These are phyloP conservation scores for Caenorhabditis japonica DNA, from an alignment of 2,888 invertebrate genomes.

Conservation along the genomic window DNA sequence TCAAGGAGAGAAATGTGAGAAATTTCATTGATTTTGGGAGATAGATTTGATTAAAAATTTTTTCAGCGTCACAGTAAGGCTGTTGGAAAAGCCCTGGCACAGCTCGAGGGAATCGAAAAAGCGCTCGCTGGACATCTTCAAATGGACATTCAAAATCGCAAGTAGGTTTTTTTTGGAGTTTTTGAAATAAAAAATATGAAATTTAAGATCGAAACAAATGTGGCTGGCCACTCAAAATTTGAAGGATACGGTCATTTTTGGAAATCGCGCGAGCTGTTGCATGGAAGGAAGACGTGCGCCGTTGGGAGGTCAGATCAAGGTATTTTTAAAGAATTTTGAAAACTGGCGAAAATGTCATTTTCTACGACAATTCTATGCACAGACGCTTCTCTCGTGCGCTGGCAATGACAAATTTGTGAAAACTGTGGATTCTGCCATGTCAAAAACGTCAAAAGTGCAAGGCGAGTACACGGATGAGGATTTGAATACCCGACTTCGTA, in stretches of 20 bases:
- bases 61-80: conserved; percentile 82
- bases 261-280: conserved; percentile 58
- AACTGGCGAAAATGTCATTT: too few relatives aligned
- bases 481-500: conserved; percentile 85
- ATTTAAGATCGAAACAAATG: conserved; percentile 84
- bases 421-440: conserved; percentile 84
- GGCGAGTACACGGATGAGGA: conserved; percentile 92
- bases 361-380: background rate
- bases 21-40: too few relatives aligned
- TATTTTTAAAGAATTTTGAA: background rate
- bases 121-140: conserved; percentile 81
- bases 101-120: conserved; percentile 85
- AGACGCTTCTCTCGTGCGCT: conserved; percentile 32
- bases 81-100: conserved; percentile 84
- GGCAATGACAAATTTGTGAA: conserved; percentile 85
- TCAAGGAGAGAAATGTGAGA: conserved; percentile 35
- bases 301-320: conserved; percentile 58
- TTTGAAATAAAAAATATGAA: background rate
- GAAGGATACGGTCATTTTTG: conserved; percentile 81
- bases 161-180: background rate
- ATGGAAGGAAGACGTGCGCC: conserved; percentile 73
- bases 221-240: conserved; percentile 94
- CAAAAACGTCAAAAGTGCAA: conserved; percentile 84
- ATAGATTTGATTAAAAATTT: too few relatives aligned
- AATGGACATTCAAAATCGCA: conserved; percentile 52